Percentiles rank a stretch among this genome's conserved stretches.
Evolutionary conservation across 2,113 vertebrate species (phyloP).

Genomic region (Falco punctatus): DNA sequence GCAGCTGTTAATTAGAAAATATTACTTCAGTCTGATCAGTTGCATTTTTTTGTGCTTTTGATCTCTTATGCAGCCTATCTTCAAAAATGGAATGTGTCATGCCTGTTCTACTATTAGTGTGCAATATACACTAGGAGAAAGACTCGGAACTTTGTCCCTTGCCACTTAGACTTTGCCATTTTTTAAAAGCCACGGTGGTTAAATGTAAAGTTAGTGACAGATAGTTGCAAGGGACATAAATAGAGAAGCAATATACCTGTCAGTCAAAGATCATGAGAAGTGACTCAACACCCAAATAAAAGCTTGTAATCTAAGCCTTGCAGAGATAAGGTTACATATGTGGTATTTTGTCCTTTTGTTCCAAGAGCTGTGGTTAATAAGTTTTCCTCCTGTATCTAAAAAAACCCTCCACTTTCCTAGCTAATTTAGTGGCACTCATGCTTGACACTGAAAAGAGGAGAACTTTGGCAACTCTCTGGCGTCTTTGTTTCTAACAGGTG

Average conservation of each 20-base stretch:
- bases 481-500: background rate
- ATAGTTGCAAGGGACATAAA: background rate
- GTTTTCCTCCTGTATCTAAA: background rate
- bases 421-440: background rate
- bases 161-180: background rate
- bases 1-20: background rate
- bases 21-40: background rate
- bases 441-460: background rate
- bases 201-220: background rate
- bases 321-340: background rate
- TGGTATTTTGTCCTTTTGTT: slow-evolving; percentile 13
- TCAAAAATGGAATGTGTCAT: background rate
- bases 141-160: background rate
- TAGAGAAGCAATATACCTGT: slow-evolving; percentile 15
- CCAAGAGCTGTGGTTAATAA: background rate
- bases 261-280: slow-evolving; percentile 14
- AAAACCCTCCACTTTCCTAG: background rate
- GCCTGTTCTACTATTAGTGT: background rate
- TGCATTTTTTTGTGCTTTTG: background rate
- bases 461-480: background rate
- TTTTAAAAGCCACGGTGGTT: background rate
- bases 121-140: background rate
- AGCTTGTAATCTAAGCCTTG: background rate
- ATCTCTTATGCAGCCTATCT: background rate
- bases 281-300: background rate